These are phyloP conservation scores for Procambarus virginalis DNA, from an alignment of 1,140 invertebrate species.

Conservation along the genomic window DNA sequence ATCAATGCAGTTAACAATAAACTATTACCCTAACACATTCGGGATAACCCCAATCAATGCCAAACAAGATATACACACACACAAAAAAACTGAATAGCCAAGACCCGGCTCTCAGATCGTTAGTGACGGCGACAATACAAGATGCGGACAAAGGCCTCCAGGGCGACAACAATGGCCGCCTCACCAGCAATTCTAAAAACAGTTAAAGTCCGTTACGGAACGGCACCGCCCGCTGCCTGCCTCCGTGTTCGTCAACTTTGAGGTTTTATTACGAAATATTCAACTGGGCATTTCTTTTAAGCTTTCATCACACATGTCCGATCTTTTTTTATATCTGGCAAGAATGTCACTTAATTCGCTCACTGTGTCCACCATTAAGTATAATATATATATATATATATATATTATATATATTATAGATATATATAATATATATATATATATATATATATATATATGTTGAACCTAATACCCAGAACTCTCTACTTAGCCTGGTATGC, in stretches of 20 bases:
- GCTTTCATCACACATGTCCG: no score
- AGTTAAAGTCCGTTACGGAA: constrained; percentile 8
- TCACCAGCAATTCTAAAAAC: constrained; percentile 4
- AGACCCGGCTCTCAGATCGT: neutral
- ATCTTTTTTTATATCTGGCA: no score
- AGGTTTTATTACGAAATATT: neutral
- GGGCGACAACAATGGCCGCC: neutral
- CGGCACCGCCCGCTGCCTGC: constrained; percentile 1
- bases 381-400: no score
- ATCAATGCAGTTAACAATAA: constrained; percentile 13
- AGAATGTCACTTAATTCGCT: no score
- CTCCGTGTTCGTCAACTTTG: neutral
- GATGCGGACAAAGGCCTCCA: neutral
- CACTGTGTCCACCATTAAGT: no score
- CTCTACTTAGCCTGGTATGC: no score
- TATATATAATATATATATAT: no score
- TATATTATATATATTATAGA: no score
- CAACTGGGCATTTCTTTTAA: no score
- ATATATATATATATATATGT: no score
- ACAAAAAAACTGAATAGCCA: constrained; percentile 30
- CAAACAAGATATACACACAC: constrained; percentile 5
- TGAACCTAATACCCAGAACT: no score
- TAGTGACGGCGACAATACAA: constrained; percentile 11
- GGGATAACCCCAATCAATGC: constrained; percentile 20
- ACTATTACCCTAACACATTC: neutral